phyloP scores from a whole-genome alignment of 2,113 vertebrate genomes.

The Cettia cetti region DNA sequence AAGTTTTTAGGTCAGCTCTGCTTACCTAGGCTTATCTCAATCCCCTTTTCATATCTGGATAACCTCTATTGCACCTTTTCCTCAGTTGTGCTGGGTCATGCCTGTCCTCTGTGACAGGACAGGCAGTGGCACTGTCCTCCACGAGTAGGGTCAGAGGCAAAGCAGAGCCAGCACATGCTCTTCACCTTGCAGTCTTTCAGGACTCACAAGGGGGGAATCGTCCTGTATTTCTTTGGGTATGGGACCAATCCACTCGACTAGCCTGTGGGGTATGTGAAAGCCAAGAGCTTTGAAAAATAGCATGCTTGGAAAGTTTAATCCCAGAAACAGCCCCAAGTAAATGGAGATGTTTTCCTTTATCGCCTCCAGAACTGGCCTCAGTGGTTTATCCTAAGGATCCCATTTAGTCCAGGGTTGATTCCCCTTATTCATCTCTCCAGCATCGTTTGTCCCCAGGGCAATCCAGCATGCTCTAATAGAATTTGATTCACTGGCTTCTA shows the following conservation, averaged over 20 bases:
- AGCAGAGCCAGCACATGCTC: background rate
- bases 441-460: background rate
- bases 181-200: background rate
- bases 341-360: background rate
- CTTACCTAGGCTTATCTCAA: slow-evolving; percentile 32
- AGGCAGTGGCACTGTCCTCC: background rate
- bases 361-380: background rate
- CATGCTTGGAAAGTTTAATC: background rate
- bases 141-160: background rate
- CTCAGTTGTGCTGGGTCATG: background rate
- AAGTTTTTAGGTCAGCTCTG: slow-evolving; percentile 54
- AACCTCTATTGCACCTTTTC: slow-evolving; percentile 8
- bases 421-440: rapidly evolving
- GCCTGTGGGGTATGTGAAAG: background rate
- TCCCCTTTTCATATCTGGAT: slow-evolving; percentile 6
- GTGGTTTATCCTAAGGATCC: background rate
- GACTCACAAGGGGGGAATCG: background rate
- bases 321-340: background rate
- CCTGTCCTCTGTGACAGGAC: background rate
- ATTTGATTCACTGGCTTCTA: background rate
- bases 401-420: background rate
- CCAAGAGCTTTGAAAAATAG: background rate
- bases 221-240: background rate
- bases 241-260: background rate
- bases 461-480: rapidly evolving